phyloP scores from a whole-genome alignment of 2,888 invertebrate genomes.

The Pheosia gnoma region DNA sequence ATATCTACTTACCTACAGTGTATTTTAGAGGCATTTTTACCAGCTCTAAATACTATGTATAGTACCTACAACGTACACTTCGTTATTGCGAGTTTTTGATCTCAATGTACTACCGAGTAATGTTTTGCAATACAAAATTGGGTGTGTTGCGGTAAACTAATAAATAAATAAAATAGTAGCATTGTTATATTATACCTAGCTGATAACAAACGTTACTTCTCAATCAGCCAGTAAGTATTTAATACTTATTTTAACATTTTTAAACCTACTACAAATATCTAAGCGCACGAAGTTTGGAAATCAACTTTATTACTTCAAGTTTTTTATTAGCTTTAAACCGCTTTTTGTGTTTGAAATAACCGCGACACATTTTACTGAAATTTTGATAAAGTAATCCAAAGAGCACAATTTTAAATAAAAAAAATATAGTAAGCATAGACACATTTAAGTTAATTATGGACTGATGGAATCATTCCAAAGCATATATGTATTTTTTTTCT shows the following conservation, averaged over 20 bases:
- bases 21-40: slow-evolving; percentile 11
- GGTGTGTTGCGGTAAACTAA: slow-evolving; percentile 20
- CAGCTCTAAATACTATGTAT: slow-evolving; percentile 1
- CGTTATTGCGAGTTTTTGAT: slow-evolving; percentile 64
- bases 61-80: slow-evolving; percentile 32
- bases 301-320: too few species aligned
- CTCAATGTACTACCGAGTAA: slow-evolving; percentile 50
- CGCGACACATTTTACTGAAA: slow-evolving; percentile 13
- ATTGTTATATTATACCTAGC: too few species aligned
- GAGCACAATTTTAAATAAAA: slow-evolving; percentile 19
- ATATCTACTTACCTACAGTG: background rate
- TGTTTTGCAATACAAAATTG: slow-evolving; percentile 24
- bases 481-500: background rate
- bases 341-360: background rate
- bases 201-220: too few species aligned
- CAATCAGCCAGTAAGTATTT: too few species aligned
- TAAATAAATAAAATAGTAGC: too few species aligned
- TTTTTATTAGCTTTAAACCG: too few species aligned
- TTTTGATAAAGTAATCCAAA: slow-evolving; percentile 25
- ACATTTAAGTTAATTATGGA: background rate
- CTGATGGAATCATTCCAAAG: slow-evolving; percentile 8
- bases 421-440: slow-evolving; percentile 8
- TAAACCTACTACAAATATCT: too few species aligned
- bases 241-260: too few species aligned
- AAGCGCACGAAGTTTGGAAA: too few species aligned